A percentile compares a stretch with the other conserved stretches of the same genome.
These are phyloP conservation scores for Drosophila ustulata DNA, from an alignment of 2,888 invertebrate genomes.

Conservation along the genomic window DNA sequence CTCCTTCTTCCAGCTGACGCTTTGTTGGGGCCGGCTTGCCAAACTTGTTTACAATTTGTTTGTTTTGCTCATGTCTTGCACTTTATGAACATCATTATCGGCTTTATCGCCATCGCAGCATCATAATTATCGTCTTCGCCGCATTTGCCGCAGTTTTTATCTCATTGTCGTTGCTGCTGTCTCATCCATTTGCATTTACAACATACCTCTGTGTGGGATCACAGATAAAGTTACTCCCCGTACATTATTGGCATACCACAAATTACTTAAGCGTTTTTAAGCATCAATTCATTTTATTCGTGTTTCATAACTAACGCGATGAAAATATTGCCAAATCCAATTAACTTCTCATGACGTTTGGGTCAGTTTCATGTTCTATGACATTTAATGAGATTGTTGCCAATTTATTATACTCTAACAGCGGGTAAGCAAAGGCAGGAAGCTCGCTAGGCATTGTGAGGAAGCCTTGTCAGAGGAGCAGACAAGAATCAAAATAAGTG, in stretches of 20 bases:
- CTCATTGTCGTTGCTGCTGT: constrained; percentile 4
- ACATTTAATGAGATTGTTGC: neutral
- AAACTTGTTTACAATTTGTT: constrained; percentile 75
- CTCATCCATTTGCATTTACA: constrained; percentile 20
- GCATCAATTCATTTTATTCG: neutral
- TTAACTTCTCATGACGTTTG: constrained; percentile 24
- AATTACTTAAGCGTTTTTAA: neutral
- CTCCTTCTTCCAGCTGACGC: neutral
- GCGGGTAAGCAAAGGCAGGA: neutral
- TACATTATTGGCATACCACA: neutral
- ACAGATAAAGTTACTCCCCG: neutral
- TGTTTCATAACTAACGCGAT: neutral
- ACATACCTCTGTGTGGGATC: constrained; percentile 5
- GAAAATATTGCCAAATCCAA: constrained; percentile 21
- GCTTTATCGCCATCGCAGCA: neutral
- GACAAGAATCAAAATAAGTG: no score
- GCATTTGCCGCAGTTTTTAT: neutral
- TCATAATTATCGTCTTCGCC: constrained; percentile 14
- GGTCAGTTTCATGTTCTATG: constrained; percentile 25
- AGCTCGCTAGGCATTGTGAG: neutral
- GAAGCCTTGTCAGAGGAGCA: neutral
- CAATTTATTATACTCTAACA: neutral
- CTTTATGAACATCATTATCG: constrained; percentile 39
- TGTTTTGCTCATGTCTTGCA: constrained; percentile 39
- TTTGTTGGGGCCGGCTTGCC: constrained; percentile 29